These are phyloP conservation scores for Ataeniobius toweri DNA, from an alignment of 2,797 vertebrate species.

Conservation along the genomic window DNA sequence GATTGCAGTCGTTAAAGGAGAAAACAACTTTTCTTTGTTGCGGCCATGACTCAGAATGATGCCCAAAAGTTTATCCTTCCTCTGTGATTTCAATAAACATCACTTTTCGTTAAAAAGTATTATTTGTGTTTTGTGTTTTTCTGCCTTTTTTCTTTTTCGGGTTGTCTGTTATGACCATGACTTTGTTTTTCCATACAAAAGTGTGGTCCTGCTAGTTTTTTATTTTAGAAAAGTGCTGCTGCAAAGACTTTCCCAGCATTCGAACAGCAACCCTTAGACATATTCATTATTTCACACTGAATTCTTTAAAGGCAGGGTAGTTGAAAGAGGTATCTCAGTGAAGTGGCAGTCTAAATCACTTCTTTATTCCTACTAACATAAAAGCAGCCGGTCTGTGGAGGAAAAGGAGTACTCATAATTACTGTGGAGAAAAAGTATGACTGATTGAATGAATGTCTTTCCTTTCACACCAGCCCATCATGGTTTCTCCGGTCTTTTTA, in stretches of 20 bases:
- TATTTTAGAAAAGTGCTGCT: slow-evolving; percentile 11
- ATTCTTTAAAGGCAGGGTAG: slow-evolving; percentile 47
- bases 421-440: slow-evolving; percentile 51
- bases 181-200: slow-evolving; percentile 19
- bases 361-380: slow-evolving; percentile 59
- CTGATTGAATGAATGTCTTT: slow-evolving; percentile 56
- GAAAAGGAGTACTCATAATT: slow-evolving; percentile 54
- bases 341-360: slow-evolving; percentile 47
- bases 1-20: slow-evolving; percentile 47
- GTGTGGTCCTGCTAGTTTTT: slow-evolving; percentile 14
- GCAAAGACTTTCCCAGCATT: slow-evolving; percentile 8
- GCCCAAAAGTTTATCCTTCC: slow-evolving; percentile 41
- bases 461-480: slow-evolving; percentile 30
- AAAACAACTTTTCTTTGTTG: slow-evolving; percentile 52
- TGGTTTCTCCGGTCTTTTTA: slow-evolving; percentile 38
- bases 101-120: slow-evolving; percentile 52
- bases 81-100: slow-evolving; percentile 24
- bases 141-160: neutral
- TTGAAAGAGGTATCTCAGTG: slow-evolving; percentile 57
- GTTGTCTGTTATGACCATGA: slow-evolving; percentile 35
- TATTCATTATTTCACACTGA: slow-evolving; percentile 56
- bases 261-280: slow-evolving; percentile 45
- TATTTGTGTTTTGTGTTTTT: slow-evolving; percentile 16
- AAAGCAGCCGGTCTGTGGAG: slow-evolving; percentile 57
- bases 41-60: slow-evolving; percentile 38